Conservation (phyloP, 1,140 invertebrate genomes). For the Drosophila pseudoobscura region DNA sequence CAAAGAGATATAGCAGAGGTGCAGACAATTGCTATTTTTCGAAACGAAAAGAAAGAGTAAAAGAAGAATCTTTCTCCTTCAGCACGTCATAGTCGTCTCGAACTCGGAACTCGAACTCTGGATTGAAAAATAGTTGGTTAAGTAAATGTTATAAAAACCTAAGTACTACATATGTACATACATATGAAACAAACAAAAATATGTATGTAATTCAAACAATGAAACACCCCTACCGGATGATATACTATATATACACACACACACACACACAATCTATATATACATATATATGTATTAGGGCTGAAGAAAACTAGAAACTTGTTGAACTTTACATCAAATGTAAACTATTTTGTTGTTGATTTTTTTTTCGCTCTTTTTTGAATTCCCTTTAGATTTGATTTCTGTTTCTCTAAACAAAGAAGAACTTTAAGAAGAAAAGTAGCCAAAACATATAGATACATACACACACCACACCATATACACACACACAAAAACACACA, state of each 20-base stretch:
- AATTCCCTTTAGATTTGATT: too few species aligned
- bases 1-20: constrained; percentile 14
- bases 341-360: constrained; percentile 17
- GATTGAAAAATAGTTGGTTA: constrained; percentile 35
- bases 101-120: too few species aligned
- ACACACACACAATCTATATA: constrained; percentile 26
- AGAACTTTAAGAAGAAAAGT: constrained; percentile 19
- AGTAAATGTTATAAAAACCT: constrained; percentile 27
- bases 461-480: constrained; percentile 11
- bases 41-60: constrained; percentile 6
- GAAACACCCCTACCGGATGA: constrained; percentile 78
- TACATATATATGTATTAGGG: constrained; percentile 12
- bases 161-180: constrained; percentile 31
- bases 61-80: background rate
- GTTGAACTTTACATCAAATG: constrained; percentile 47
- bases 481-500: background rate
- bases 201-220: constrained; percentile 58
- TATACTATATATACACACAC: constrained; percentile 22
- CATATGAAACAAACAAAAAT: constrained; percentile 2
- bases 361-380: background rate
- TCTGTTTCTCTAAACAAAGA: background rate
- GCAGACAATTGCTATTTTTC: background rate
- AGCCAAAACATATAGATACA: constrained; percentile 46
- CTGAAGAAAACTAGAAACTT: constrained; percentile 27
- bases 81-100: too few species aligned